Conservation (phyloP, 2,797 vertebrate genomes). For the Acanthurus tractus region DNA sequence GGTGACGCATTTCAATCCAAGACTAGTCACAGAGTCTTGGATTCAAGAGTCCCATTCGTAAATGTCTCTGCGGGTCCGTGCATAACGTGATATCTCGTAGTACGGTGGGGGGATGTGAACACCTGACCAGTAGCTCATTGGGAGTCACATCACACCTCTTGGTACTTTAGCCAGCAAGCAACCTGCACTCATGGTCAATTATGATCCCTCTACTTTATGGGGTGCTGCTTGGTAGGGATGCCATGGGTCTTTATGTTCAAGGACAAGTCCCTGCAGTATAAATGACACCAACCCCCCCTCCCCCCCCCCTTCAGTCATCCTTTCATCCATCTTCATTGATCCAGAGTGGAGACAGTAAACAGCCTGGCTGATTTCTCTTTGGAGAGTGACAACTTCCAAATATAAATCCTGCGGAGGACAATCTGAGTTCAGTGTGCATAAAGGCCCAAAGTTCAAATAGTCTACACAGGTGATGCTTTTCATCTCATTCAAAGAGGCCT, state of each 20-base stretch:
- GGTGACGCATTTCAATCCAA: slow-evolving; percentile 21
- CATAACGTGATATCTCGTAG: background rate
- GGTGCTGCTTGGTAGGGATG: slow-evolving; percentile 46
- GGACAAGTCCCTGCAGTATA: slow-evolving; percentile 45
- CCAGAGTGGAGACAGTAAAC: slow-evolving; percentile 28
- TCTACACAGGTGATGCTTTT: slow-evolving; percentile 6
- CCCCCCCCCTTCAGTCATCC: background rate
- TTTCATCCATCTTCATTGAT: slow-evolving; percentile 35
- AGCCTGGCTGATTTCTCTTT: slow-evolving; percentile 16
- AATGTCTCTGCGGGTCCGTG: slow-evolving; percentile 12
- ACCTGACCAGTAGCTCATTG: slow-evolving; percentile 49
- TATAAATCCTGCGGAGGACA: slow-evolving; percentile 21
- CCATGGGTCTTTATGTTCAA: slow-evolving; percentile 63
- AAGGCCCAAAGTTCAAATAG: background rate
- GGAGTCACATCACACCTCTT: slow-evolving; percentile 57
- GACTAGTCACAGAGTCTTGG: slow-evolving; percentile 3
- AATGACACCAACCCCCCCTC: slow-evolving; percentile 32
- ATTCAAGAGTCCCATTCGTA: background rate
- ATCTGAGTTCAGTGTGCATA: slow-evolving; percentile 23
- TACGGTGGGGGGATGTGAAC: background rate
- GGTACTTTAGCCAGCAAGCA: slow-evolving; percentile 25
- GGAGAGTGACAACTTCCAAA: slow-evolving; percentile 21
- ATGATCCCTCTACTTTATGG: slow-evolving; percentile 45
- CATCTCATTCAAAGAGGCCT: slow-evolving; percentile 8
- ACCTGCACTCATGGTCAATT: slow-evolving; percentile 55